Base-by-base conservation (phyloP, 2,888 invertebrate genomes). In the Coenonympha arcania region DNA sequence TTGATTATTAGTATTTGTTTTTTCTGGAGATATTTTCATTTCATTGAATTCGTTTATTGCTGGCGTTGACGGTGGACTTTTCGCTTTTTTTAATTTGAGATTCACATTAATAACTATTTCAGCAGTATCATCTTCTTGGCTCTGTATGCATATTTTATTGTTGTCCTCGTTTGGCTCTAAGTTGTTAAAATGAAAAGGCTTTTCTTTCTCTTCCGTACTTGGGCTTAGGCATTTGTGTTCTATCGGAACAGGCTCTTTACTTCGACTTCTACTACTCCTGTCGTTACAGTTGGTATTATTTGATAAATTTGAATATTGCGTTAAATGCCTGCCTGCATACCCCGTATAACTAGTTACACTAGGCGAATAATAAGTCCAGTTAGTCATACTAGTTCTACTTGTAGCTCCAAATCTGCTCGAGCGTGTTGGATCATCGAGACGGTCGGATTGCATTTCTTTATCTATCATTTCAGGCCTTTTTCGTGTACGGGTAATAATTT, bases 391-490 rank as follows among this genome's bases (percentile, higher is more conserved):
- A 1, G 90, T 79, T 61, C 90, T 88, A n/a, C 89, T 88, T 6
- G 88, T 84, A 54, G 76, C 78, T 15, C 76, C 82, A 74, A 89
- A 93, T 61, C 92, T 80, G 41, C 91, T 89, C 39, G 88, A 87
- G 58, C 91, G 87, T 1, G 92, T 90, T 0, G 90, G 81, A 60
- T 93, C 92, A 56, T 93, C 93, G 63, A 90, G 65, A 45, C 91
- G 84, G 66, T 93, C 93, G 0, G 92, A 91, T 63, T 94, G 94
- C 42, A 92, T 88, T 75, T 90, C 92, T 68, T 91, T 91, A 61
- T 93, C 91, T n/a, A 87, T 66, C 77, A 87, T 90, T 64, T 87
- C 84, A 0, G 88, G 87, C 57, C 81, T 87, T 51, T 73, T 86
- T 53, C 88, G 90, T 1, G 88, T 79, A 33, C 90, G 81, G 8